Evolutionary conservation across 2,113 vertebrate genomes (phyloP).

Genomic region (Pomatorhinus ruficollis): DNA sequence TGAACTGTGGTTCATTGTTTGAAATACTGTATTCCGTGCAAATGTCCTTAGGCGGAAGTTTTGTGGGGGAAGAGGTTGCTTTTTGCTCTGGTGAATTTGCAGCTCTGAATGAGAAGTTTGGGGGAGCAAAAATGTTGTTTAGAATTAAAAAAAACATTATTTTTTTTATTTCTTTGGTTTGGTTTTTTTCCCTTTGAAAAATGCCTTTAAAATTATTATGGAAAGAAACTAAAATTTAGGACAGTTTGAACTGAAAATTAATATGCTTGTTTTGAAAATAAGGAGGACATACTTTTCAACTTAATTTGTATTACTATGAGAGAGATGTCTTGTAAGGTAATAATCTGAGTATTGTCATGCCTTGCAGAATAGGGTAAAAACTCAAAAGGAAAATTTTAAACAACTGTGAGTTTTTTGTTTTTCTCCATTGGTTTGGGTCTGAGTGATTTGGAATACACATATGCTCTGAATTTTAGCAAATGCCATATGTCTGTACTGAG

Average conservation of each 20-base stretch:
- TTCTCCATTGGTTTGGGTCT: not conserved
- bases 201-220: not conserved
- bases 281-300: not conserved
- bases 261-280: not conserved
- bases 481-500: not conserved
- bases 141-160: not conserved
- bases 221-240: not conserved
- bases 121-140: not conserved
- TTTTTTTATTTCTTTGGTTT: not conserved
- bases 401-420: fast-evolving
- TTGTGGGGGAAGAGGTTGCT: not conserved
- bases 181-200: not conserved
- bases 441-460: not conserved
- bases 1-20: not conserved
- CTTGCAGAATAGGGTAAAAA: not conserved
- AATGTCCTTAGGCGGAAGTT: not conserved
- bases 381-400: not conserved
- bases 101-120: not conserved
- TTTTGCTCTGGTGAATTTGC: not conserved
- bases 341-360: not conserved
- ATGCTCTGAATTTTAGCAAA: not conserved
- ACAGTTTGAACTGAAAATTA: not conserved
- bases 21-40: not conserved
- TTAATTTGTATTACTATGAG: not conserved
- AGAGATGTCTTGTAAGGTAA: not conserved